A percentile compares a stretch with the other conserved stretches of the same genome.
phyloP scores from a whole-genome alignment of 2,888 invertebrate genomes.

The Drosophila acutilabella region DNA sequence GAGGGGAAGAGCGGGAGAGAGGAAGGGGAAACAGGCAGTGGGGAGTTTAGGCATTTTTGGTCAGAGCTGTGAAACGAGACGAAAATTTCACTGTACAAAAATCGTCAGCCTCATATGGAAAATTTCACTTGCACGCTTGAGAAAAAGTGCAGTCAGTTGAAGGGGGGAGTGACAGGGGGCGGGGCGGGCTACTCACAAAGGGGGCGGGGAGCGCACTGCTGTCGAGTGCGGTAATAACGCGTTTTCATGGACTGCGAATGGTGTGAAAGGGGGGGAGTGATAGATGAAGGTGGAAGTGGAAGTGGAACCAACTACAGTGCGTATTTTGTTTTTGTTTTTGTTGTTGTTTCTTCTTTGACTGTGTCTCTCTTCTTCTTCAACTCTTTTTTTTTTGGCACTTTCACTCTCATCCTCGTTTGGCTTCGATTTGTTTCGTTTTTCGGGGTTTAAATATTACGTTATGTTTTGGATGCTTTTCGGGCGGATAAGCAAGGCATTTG shows the following conservation, averaged over 20 bases:
- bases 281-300: not conserved
- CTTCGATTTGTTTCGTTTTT: conserved; percentile 53
- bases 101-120: conserved; percentile 69
- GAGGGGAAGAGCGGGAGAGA: not conserved
- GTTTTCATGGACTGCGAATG: conserved; percentile 44
- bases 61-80: conserved; percentile 43
- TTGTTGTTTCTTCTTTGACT: conserved; percentile 17
- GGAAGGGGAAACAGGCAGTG: not conserved
- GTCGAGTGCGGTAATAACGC: conserved; percentile 73
- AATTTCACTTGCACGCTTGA: conserved; percentile 80
- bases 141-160: conserved; percentile 63
- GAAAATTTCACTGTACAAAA: conserved; percentile 69
- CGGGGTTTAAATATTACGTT: conserved; percentile 66
- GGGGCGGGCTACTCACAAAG: not conserved
- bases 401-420: conserved; percentile 67
- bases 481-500: conserved; percentile 63
- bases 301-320: conserved; percentile 59
- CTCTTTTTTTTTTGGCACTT: conserved; percentile 66
- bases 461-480: conserved; percentile 44
- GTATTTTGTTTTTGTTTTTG: conserved; percentile 62
- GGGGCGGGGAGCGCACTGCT: conserved; percentile 14
- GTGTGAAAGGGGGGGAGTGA: conserved; percentile 14
- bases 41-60: conserved; percentile 13
- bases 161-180: not conserved
- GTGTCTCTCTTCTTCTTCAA: conserved; percentile 12